Evolutionary conservation across 37 sponge, comb jelly and placozoan genomes (phyloP).

Genomic region (Beroe ovata): DNA sequence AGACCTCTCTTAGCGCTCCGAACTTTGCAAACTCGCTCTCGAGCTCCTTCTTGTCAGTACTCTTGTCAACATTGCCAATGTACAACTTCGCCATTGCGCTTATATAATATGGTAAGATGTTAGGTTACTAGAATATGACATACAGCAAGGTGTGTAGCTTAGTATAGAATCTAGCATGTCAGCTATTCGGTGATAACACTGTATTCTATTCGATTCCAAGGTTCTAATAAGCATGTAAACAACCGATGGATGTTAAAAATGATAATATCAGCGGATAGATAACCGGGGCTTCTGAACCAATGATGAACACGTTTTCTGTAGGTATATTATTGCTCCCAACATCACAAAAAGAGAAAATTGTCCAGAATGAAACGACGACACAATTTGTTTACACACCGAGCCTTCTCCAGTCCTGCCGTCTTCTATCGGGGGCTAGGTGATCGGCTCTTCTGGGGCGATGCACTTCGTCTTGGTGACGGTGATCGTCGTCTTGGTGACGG

Average conservation of each 20-base stretch:
- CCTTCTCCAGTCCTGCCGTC: background rate
- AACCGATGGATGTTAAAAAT: too few relatives aligned
- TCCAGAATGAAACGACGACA: background rate
- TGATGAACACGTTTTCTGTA: too few relatives aligned
- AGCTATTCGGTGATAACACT: too few relatives aligned
- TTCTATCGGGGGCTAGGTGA: background rate
- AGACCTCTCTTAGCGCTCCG: conserved; percentile 85
- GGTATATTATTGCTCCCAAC: too few relatives aligned
- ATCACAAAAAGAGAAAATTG: background rate
- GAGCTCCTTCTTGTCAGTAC: conserved; percentile 83
- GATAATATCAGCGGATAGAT: background rate
- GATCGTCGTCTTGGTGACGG: conserved; percentile 14
- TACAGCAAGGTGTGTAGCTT: background rate
- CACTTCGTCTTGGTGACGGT: background rate
- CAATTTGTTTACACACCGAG: background rate
- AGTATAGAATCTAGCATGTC: too few relatives aligned
- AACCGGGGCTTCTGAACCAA: too few relatives aligned
- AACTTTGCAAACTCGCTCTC: conserved; percentile 88
- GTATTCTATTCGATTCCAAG: too few relatives aligned
- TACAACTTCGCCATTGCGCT: conserved; percentile 69
- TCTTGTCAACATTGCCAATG: conserved; percentile 86
- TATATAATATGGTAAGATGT: background rate
- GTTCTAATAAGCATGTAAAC: too few relatives aligned
- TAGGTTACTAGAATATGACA: background rate
- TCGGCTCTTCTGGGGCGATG: background rate